Evolutionary conservation across 2,888 invertebrate genomes (phyloP), one percentile per base, ranked within the genome.

Genomic region (Drosophila lacicola): DNA sequence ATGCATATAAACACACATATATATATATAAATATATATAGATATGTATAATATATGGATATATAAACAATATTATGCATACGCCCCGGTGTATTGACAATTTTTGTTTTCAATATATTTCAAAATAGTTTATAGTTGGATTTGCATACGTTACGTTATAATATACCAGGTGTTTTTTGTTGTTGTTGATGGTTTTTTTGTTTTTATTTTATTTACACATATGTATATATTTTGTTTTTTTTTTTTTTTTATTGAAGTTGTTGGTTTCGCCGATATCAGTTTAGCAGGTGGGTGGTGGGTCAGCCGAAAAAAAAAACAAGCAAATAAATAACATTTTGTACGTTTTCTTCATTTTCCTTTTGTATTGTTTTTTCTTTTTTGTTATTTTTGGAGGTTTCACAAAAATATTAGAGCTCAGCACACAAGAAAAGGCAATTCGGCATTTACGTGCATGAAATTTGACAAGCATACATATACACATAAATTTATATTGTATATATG

Each of bases 301-400:
- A 63, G 83, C 87, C 83, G 87, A 78, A 84, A 83, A 81, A 78
- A 80, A 78, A 79, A 83, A 83, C 64, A 83, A 86, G 84, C 82
- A 83, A 83, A 78, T 78, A 80, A 80, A 82, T 74, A 82, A 70
- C 71, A 76, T 78, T 80, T 84, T 78, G 88, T 84, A 82, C 76
- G 77, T 51, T 61, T 74, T 37, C 25, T 36, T 55, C 37, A 50
- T 5, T 42, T 6, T 42, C 49, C 53, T 47, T 39, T 46, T 41
- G 17, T 39, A 61, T 41, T 37, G n/a, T 36, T 36, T 41, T 41
- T 49, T 34, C 39, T 56, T 54, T 49, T 2, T 51, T 42, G n/a
- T 9, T 37, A 37, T 42, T 41, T 51, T 51, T 37, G 53, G 21
- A 61, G 41, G 50, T 73, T 58, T 64, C 49, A 58, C 61, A 76